Evolutionary conservation across 2,888 invertebrate genomes (phyloP), one percentile per base, ranked within the genome.

Genomic region (Parnassius mnemosyne): DNA sequence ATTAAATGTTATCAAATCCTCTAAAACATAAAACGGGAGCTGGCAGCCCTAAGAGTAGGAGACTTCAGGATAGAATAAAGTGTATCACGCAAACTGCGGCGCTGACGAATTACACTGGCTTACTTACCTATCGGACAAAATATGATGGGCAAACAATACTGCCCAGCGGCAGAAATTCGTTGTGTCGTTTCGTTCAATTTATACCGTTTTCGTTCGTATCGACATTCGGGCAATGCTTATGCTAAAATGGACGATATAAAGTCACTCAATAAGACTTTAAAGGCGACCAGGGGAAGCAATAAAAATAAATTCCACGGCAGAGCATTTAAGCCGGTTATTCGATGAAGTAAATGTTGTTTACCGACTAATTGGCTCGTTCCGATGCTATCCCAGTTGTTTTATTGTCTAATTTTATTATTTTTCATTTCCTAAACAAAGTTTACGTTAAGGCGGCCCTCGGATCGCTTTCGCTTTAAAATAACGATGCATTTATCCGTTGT

Each of bases 371-470:
- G 57, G 57, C 12, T 13, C 57, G 57, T 57, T 57, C 47, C 50
- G 41, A 57, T 57, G 57, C 11, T 47, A 20, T 55, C 43, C 54
- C 54, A 34, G 41, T 54, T 54, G 34, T 56, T 56, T 57, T 57
- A 57, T 57, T 57, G 57, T 41, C 50, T 57, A 57, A 57, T 57
- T 57, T 57, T 57, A 57, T 57, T 57, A 57, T 57, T 57, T 57
- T 50, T 50, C 49, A 49, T 57, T 50, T 42, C 49, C 57, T n/a
- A 11, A 13, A 41, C n/a, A 34, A 49, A 57, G 41, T 49, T 57
- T 25, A 46, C 47, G 10, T 25, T 20, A 25, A 44, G 3, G 11
- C 46, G 16, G 20, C 56, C 47, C 2, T 47, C 49, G 16, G 16
- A 49, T 3, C 12, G 34, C 57, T 16, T 7, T 47, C 20, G 34